These are phyloP conservation scores for Tympanuchus pallidicinctus DNA, from an alignment of 2,113 vertebrate genomes.

Conservation along the genomic window DNA sequence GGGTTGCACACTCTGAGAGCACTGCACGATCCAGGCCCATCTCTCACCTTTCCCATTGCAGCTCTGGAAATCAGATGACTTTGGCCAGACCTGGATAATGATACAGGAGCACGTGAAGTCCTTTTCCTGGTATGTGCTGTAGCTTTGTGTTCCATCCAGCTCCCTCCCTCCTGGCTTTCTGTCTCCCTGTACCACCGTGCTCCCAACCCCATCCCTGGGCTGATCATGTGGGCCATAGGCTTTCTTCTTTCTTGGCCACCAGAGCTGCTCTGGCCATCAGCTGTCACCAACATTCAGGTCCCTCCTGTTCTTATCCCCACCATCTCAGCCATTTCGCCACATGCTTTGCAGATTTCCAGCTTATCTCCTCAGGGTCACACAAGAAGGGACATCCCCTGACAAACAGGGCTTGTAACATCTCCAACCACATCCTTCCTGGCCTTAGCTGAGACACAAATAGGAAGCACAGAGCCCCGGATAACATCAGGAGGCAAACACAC, in stretches of 20 bases:
- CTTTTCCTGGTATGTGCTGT: constrained; percentile 89
- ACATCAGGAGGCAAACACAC: background rate
- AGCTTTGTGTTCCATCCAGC: background rate
- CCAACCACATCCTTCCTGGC: background rate
- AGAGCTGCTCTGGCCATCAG: background rate
- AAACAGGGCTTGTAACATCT: background rate
- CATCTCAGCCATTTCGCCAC: background rate
- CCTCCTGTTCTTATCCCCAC: background rate
- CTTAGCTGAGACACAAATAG: background rate
- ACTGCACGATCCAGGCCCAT: rapidly evolving
- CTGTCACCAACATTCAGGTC: background rate
- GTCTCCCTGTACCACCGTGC: background rate
- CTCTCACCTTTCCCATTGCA: constrained; percentile 64
- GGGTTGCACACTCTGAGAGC: background rate
- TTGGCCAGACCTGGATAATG: constrained; percentile 97
- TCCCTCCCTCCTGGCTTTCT: background rate
- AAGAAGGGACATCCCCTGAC: background rate
- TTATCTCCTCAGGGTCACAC: background rate
- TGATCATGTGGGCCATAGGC: background rate
- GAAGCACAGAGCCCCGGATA: background rate
- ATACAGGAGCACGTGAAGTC: constrained; percentile 98
- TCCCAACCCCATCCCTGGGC: background rate
- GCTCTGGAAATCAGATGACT: constrained; percentile 99
- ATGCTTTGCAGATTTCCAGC: background rate
- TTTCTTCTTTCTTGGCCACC: background rate